A percentile compares a stretch with the other conserved stretches of the same genome.
Evolutionary conservation across 2,113 vertebrate species (phyloP).

Genomic region (Platysteira castanea): DNA sequence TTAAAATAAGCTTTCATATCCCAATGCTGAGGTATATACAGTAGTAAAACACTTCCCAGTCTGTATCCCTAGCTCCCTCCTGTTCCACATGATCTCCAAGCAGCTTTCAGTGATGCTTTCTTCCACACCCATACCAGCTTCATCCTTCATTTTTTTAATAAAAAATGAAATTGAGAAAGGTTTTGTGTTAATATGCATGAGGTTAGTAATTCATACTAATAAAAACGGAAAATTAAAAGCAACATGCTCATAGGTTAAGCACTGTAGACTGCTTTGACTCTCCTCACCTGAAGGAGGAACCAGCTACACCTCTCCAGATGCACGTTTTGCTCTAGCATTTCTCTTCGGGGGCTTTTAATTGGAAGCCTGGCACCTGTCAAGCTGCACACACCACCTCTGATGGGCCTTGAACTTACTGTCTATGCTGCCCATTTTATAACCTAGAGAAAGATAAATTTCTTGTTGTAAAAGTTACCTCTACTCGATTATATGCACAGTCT

Average conservation of each 20-base stretch:
- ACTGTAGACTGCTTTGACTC: neutral
- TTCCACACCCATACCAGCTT: neutral
- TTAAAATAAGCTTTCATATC: neutral
- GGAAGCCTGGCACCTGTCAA: neutral
- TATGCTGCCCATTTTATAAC: neutral
- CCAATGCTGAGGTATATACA: neutral
- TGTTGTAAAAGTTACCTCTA: neutral
- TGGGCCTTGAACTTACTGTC: neutral
- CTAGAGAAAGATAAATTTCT: neutral
- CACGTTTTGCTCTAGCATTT: neutral
- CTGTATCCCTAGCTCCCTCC: neutral
- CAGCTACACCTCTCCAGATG: neutral
- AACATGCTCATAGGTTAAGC: neutral
- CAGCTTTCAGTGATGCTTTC: neutral
- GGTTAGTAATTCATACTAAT: constrained; percentile 49
- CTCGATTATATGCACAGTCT: neutral
- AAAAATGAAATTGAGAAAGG: constrained; percentile 24
- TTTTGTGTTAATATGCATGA: constrained; percentile 25
- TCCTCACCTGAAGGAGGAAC: neutral
- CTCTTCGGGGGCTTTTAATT: neutral
- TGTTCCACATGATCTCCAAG: neutral
- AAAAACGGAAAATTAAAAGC: constrained; percentile 61
- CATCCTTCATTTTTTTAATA: neutral
- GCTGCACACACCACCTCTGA: neutral
- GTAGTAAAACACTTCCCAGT: neutral